Base-by-base conservation (phyloP, 2,797 vertebrate genomes). In the Telmatherina bonti region DNA sequence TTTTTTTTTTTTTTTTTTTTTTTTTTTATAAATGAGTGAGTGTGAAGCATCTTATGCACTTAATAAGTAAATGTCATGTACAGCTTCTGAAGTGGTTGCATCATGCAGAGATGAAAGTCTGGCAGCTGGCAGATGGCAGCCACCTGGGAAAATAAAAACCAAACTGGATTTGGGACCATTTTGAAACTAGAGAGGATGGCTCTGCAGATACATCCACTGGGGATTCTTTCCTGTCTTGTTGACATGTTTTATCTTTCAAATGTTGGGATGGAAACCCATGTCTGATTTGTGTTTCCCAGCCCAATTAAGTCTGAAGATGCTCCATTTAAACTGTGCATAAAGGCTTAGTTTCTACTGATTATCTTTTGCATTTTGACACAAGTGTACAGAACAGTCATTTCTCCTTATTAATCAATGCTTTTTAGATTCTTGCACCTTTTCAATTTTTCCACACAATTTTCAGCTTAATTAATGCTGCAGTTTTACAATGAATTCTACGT, bases 31-130 rank as follows among this genome's bases (percentile, higher is more conserved):
- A 1, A 18, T 76, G 47, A 71, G 22, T 63, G 12, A 11, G 36
- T 58, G 62, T 67, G 2, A 18, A 15, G 45, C 41, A 35, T 69
- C 63, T 62, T n/a, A 22, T 71, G 38, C 52, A 43, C 41, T 80
- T 16, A 49, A 61, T 26, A 47, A 24, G 56, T 58, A 77, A 79
- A 76, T 71, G 77, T 83, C 81, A 79, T 0, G 15, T 27, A 22
- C n/a, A 20, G 29, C 70, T 51, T 85, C 53, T 83, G 79, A 85
- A 80, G 83, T 67, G 58, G 61, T 43, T 52, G 74, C 70, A 31
- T 69, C 72, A 16, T 11, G 60, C 60, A 60, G 88, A 75, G 85
- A 88, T 88, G 22, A 85, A 81, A 73, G 77, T 65, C 55, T 36
- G 35, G 60, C 70, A 65, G 70, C 27, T 2, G 65, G 56, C 58